phyloP scores from a whole-genome alignment of 2,113 vertebrate species.

The Gallinago paraguaiae region DNA sequence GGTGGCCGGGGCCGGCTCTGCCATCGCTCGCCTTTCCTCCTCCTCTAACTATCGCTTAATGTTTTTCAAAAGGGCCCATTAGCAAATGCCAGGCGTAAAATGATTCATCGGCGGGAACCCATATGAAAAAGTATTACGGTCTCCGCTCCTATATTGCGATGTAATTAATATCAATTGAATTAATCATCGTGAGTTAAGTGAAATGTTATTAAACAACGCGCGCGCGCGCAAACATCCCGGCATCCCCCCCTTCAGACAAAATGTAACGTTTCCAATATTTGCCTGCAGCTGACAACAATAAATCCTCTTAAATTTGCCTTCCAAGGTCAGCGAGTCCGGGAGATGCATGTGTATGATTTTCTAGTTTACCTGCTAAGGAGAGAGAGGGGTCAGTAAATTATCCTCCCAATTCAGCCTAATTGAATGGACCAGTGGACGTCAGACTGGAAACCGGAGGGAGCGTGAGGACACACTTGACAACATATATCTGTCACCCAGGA shows the following conservation, averaged over 20 bases:
- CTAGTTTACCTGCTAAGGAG: conserved; percentile 67
- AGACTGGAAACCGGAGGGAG: not conserved
- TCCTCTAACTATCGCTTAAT: not conserved
- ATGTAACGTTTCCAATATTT: not conserved
- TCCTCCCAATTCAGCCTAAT: conserved; percentile 58
- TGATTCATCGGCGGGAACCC: not conserved
- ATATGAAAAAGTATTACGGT: conserved; percentile 17
- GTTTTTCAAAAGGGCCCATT: conserved; percentile 24
- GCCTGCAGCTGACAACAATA: conserved; percentile 47
- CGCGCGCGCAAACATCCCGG: not conserved
- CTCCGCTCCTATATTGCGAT: conserved; percentile 17
- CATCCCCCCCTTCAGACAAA: not conserved
- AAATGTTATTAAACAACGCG: conserved; percentile 52
- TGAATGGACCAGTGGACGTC: conserved; percentile 54
- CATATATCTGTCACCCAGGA: not conserved
- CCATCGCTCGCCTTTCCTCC: not conserved
- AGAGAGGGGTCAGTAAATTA: conserved; percentile 62
- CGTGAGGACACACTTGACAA: conserved; percentile 27
- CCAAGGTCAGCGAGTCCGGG: conserved; percentile 69
- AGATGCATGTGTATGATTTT: conserved; percentile 59
- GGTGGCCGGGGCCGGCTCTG: not conserved
- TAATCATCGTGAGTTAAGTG: conserved; percentile 31
- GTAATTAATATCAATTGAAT: conserved; percentile 58
- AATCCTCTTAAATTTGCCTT: conserved; percentile 60
- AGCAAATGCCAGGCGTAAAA: conserved; percentile 35